Evolutionary conservation across 1,140 invertebrate species (phyloP), one percentile per base, ranked within the genome.

Genomic region (Scaptomyza pallida): DNA sequence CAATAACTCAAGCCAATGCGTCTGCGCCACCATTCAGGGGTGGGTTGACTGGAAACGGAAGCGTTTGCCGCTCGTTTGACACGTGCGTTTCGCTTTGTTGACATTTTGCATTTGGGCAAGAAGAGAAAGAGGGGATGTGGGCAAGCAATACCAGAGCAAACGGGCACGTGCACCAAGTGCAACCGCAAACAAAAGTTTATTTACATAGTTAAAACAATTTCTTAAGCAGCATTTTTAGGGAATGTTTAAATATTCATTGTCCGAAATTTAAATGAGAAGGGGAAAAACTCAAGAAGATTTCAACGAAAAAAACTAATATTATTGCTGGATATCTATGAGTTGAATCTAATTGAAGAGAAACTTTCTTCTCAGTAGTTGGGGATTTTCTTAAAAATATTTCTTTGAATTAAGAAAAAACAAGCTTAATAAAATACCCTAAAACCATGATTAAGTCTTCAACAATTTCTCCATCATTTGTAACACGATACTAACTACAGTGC

Each of bases 81-180:
- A 88, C 82, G 82, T 88, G 82, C 72, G 73, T 65, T 72, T 78
- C 88, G 73, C 78, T 88, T 88, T 86, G 82, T 89, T 88, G 83
- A 88, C 78, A 76, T 88, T 86, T 62, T 23, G 13, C 37, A 13
- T 1, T 51, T 45, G 45, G n/a, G 33, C 37, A 59, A 57, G 12
- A 5, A 17, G 45, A 19, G 9, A 33, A 16, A 47, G 9, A 35
- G 48, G 26, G 26, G 21, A 8, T n/a, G n/a, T n/a, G n/a, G n/a
- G n/a, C n/a, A n/a, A n/a, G n/a, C n/a, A n/a, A n/a, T n/a, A n/a
- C n/a, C n/a, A n/a, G n/a, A 57, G n/a, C 8, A 10, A 35, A n/a
- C 10, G 59, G 16, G 56, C 59, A 54, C 51, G 61, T 64, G 61
- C 47, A 68, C 21, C 43, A 33, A 41, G 23, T 48, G 30, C 62